A percentile compares a stretch with the other conserved stretches of the same genome.
These are phyloP conservation scores for Chaetodon trifascialis DNA, from an alignment of 2,113 vertebrate species.

Conservation along the genomic window DNA sequence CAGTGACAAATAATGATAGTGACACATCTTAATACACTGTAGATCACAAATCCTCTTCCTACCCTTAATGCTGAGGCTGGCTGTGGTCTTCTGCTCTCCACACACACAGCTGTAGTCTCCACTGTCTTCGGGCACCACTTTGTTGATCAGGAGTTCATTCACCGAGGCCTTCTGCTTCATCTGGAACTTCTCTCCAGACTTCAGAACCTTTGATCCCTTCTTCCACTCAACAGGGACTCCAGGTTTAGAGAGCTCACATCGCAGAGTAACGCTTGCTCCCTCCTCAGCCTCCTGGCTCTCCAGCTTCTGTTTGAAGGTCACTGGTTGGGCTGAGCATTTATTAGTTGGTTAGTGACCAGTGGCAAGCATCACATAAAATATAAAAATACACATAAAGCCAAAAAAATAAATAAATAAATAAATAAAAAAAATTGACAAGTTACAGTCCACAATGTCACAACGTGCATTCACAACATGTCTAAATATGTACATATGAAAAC, in stretches of 20 bases:
- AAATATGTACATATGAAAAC: neutral
- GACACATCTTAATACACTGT: neutral
- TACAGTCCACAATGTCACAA: neutral
- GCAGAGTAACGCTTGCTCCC: slow-evolving; percentile 79
- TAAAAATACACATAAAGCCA: neutral
- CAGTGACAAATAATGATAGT: neutral
- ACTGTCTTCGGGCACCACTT: slow-evolving; percentile 69
- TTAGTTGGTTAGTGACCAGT: neutral
- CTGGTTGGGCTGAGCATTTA: slow-evolving; percentile 8
- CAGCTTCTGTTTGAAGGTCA: slow-evolving; percentile 77
- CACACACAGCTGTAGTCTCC: slow-evolving; percentile 84
- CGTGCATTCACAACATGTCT: no score
- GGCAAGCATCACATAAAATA: neutral
- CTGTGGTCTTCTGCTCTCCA: slow-evolving; percentile 84
- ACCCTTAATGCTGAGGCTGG: slow-evolving; percentile 78
- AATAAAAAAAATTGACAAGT: no score
- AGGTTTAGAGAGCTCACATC: slow-evolving; percentile 87
- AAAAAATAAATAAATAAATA: no score
- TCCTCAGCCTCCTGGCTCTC: slow-evolving; percentile 82
- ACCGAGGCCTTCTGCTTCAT: slow-evolving; percentile 75
- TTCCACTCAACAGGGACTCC: slow-evolving; percentile 87
- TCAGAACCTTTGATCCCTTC: slow-evolving; percentile 77
- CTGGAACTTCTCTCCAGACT: slow-evolving; percentile 84
- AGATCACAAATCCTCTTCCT: slow-evolving; percentile 37
- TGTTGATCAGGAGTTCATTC: slow-evolving; percentile 80